Percentiles rank a stretch among this genome's conserved stretches.
These are phyloP conservation scores for Epinephelus malabaricus DNA, from an alignment of 2,797 vertebrate genomes.

Conservation along the genomic window DNA sequence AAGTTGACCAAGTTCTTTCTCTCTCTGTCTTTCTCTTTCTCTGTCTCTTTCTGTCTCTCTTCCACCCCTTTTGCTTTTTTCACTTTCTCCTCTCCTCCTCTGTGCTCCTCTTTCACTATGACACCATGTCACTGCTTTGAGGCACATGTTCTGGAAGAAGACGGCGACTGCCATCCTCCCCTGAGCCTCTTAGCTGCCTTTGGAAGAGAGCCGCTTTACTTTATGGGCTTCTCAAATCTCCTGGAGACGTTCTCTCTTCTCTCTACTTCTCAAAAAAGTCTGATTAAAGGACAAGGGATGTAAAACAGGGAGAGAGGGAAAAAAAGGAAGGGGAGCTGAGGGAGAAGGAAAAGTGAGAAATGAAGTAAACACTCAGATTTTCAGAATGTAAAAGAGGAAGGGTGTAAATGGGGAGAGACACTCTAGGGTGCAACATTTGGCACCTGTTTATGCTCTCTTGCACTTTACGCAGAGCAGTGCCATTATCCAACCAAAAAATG, in stretches of 20 bases:
- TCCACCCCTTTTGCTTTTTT: slow-evolving; percentile 15
- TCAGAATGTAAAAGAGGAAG: slow-evolving; percentile 22
- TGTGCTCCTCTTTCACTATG: slow-evolving; percentile 60
- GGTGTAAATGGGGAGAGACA: slow-evolving; percentile 35
- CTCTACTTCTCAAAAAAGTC: slow-evolving; percentile 60
- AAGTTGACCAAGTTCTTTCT: slow-evolving; percentile 76
- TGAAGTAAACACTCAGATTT: slow-evolving; percentile 33
- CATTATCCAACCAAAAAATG: slow-evolving; percentile 35
- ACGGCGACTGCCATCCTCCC: slow-evolving; percentile 73
- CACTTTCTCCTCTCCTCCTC: slow-evolving; percentile 35
- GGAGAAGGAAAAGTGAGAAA: background rate
- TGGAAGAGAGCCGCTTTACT: slow-evolving; percentile 76
- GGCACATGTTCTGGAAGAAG: slow-evolving; percentile 78
- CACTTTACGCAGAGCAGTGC: slow-evolving; percentile 31
- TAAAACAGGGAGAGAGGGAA: slow-evolving; percentile 46
- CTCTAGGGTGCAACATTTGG: slow-evolving; percentile 44
- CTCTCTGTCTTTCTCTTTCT: slow-evolving; percentile 28
- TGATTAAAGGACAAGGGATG: slow-evolving; percentile 68
- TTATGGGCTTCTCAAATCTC: slow-evolving; percentile 77
- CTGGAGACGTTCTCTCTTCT: slow-evolving; percentile 64
- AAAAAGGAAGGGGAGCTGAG: background rate
- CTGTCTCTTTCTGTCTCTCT: background rate
- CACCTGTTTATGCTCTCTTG: slow-evolving; percentile 51
- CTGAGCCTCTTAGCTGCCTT: slow-evolving; percentile 81
- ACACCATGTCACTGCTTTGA: slow-evolving; percentile 80